Percentiles rank a stretch among this genome's conserved stretches.
phyloP scores from a whole-genome alignment of 2,888 invertebrate species.

The Trachelus iudaicus region DNA sequence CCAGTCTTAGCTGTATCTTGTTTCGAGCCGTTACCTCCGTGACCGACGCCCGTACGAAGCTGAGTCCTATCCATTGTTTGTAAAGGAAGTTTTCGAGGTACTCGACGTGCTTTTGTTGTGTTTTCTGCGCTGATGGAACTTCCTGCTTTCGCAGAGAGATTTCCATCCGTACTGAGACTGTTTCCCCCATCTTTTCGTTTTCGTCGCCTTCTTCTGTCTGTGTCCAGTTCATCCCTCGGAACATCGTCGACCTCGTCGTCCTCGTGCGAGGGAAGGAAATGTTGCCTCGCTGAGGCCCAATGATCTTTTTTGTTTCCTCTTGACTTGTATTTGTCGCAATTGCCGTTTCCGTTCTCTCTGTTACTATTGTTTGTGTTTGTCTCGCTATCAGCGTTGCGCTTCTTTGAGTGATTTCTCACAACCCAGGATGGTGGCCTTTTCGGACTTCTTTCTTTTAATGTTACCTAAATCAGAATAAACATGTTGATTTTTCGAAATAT shows the following conservation, averaged over 20 bases:
- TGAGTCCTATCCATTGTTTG: constrained; percentile 47
- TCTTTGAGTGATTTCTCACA: constrained; percentile 52
- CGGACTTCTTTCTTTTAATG: constrained; percentile 56
- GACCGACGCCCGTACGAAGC: constrained; percentile 28
- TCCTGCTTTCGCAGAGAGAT: constrained; percentile 19
- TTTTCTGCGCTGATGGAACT: constrained; percentile 10
- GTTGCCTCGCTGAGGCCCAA: constrained; percentile 61
- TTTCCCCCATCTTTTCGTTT: constrained; percentile 46
- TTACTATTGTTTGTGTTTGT: constrained; percentile 48
- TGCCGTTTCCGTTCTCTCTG: constrained; percentile 45
- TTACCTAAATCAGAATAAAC: constrained; percentile 42
- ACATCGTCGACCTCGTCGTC: constrained; percentile 46
- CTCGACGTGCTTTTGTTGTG: constrained; percentile 39
- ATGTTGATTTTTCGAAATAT: not conserved
- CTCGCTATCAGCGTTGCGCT: constrained; percentile 48
- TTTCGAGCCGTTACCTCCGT: constrained; percentile 21
- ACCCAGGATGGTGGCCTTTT: constrained; percentile 56
- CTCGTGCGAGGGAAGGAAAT: constrained; percentile 49
- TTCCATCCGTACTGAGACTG: constrained; percentile 32
- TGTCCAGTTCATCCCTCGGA: constrained; percentile 15
- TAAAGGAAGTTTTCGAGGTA: constrained; percentile 57
- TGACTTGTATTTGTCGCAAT: constrained; percentile 49
- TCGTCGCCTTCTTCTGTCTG: constrained; percentile 11
- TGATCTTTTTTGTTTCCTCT: constrained; percentile 56
- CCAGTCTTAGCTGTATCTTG: constrained; percentile 14